Base-by-base conservation (phyloP, 2,113 vertebrate species). In the Phyllostomus hastatus region DNA sequence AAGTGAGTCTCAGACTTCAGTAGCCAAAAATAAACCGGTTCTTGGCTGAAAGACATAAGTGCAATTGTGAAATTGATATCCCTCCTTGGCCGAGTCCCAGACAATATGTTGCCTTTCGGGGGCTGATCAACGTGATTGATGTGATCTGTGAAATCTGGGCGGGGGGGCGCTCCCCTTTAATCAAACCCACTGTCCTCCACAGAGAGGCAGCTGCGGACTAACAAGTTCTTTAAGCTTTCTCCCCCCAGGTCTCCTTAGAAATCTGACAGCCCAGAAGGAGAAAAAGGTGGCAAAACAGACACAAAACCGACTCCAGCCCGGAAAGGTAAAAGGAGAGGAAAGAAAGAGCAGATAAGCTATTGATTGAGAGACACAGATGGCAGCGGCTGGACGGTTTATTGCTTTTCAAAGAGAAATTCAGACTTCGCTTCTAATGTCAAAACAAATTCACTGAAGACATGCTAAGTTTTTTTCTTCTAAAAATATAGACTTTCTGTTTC, bases 91-190 rank as follows among this genome's bases (percentile, higher is more conserved):
- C 98, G 98, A 98, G 98, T 99, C 99, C 99, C 98, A 99, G 99
- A 98, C 99, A 99, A 99, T 99, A 99, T 99, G 99, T 99, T 99
- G 98, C 98, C 99, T 99, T 99, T 99, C 99, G 98, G 98, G 98
- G 98, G 98, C 98, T 99, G 99, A 99, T 99, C 99, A 99, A 98
- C 98, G 98, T 99, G 99, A 99, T 99, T 98, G 99, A 99, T 99
- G 99, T 98, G 98, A 98, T 98, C 98, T 98, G 98, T 97, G 98
- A 98, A 98, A 98, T 98, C 98, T 98, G 98, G 98, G 98, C 14
- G 48, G 38, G 48, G 98, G 98, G 98, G 98, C 98, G 97, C 98
- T 98, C 98, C 98, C 98, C 98, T 98, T 99, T 99, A 99, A 99
- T 99, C 99, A 99, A 98, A 98, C 98, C 97, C 98, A 98, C 97